Evolutionary conservation across 2,888 invertebrate genomes (phyloP), one percentile per base, ranked within the genome.

Genomic region (Drosophila emarginata): DNA sequence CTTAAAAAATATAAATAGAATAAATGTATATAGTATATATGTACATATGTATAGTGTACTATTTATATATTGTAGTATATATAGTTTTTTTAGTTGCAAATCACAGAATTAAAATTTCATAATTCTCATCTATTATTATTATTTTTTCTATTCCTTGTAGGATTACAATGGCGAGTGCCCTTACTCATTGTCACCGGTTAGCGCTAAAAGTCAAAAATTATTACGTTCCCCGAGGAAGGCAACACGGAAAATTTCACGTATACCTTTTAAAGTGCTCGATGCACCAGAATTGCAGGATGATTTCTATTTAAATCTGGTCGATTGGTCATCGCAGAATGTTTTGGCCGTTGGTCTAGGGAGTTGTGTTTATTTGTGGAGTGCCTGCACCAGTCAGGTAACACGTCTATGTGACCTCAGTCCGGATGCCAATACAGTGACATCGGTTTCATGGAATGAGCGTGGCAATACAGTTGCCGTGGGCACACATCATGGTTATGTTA

Each of bases 281-380:
- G 92, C 91, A 23, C 91, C 92, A 15, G 92, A 92, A 67, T 77
- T 92, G 65, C 92, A 99, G 93, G 99, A 99, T 92, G 99, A 99
- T 93, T 99, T 99, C 93, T 99, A 99, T 91, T 93, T 99, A 79
- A 99, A 99, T 93, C 94, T 99, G 73, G 99, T 99, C 37, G 99
- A 99, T 92, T 99, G 99, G 99, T 99, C 99, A 4, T 97, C 98
- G 60, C 98, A 98, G 92, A 99, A 99, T 92, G 98, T 99, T 37
- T 94, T 99, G 70, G 98, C 98, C 91, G 99, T 99, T 2, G 99
- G 99, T 0, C 93, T 99, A 18, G 98, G 98, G 36, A 97, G 97
- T 88, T 99, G 99, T 91, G 99, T 99, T 0, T 99, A 99, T 91
- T 93, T 99, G 69, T 99, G 99, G 99, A 99, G 98, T 87, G 99